A percentile compares a stretch with the other conserved stretches of the same genome.
Evolutionary conservation across 2,888 invertebrate genomes (phyloP).

Genomic region (Antheraea assamensis): DNA sequence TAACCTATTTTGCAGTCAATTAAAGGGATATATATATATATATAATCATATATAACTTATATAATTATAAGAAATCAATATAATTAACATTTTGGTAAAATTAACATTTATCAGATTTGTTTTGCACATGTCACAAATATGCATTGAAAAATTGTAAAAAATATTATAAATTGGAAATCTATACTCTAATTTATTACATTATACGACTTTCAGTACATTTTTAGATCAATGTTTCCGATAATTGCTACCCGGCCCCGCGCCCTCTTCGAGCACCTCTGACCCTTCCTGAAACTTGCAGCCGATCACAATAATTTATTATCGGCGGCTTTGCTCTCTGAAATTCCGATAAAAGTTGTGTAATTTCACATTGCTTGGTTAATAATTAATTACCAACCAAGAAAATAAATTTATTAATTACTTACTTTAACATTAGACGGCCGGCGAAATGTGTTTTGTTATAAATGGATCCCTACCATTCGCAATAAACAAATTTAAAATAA

Average conservation of each 20-base stretch:
- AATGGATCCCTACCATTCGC: too few relatives aligned
- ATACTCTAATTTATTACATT: neutral
- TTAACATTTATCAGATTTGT: too few relatives aligned
- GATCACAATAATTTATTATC: slow-evolving; percentile 77
- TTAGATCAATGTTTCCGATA: slow-evolving; percentile 58
- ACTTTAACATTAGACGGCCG: neutral
- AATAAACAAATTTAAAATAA: too few relatives aligned
- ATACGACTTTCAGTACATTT: slow-evolving; percentile 39
- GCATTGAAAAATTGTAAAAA: neutral
- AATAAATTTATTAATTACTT: neutral
- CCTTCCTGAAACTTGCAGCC: slow-evolving; percentile 80
- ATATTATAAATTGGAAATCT: neutral
- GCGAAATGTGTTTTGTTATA: neutral
- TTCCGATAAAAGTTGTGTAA: slow-evolving; percentile 35
- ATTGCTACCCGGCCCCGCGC: slow-evolving; percentile 71
- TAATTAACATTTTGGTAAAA: too few relatives aligned
- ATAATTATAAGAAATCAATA: too few relatives aligned
- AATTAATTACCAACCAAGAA: slow-evolving; percentile 10
- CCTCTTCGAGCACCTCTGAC: slow-evolving; percentile 74
- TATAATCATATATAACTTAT: too few relatives aligned
- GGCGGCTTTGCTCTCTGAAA: slow-evolving; percentile 41
- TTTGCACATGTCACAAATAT: neutral
- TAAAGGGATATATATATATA: too few relatives aligned
- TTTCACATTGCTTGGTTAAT: slow-evolving; percentile 17
- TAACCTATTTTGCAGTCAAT: too few relatives aligned